Percentiles rank a stretch among this genome's conserved stretches.
Evolutionary conservation across 2,888 invertebrate genomes (phyloP).

Genomic region (Bombylius discolor): DNA sequence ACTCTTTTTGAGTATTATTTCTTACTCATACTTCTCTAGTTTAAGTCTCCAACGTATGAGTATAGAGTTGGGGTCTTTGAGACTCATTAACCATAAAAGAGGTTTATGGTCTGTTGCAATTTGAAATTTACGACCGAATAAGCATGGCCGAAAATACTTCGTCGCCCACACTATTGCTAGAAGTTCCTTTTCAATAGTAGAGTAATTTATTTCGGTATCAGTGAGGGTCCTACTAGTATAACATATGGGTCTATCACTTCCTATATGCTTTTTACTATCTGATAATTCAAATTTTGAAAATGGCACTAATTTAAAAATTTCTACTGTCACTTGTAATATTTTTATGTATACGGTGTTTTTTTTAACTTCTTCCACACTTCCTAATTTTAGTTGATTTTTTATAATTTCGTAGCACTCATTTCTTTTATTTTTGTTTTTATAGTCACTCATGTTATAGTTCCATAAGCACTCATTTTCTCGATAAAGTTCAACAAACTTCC

Average conservation of each 20-base stretch:
- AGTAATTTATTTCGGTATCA: constrained; percentile 1
- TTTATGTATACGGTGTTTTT: too few species aligned
- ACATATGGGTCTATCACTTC: neutral
- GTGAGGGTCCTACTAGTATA: constrained; percentile 1
- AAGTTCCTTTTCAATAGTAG: neutral
- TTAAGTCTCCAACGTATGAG: constrained; percentile 9
- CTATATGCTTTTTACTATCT: too few species aligned
- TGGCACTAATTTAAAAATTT: too few species aligned
- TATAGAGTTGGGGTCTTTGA: neutral
- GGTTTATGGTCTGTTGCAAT: constrained; percentile 1
- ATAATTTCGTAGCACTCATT: too few species aligned
- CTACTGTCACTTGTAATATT: too few species aligned
- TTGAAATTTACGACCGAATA: neutral
- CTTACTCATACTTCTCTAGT: constrained; percentile 14
- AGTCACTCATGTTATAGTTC: too few species aligned
- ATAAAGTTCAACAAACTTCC: too few species aligned
- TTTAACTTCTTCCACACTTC: too few species aligned
- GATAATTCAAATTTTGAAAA: too few species aligned
- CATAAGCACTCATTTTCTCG: too few species aligned
- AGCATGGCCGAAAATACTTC: constrained; percentile 1
- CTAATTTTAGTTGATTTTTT: too few species aligned
- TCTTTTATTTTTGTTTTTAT: too few species aligned
- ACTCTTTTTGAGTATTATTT: constrained; percentile 13
- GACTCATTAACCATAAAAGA: neutral
- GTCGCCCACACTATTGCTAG: constrained; percentile 1